Evolutionary conservation across 2,888 invertebrate species (phyloP).

Genomic region (Lepidocyrtinus sp.): DNA sequence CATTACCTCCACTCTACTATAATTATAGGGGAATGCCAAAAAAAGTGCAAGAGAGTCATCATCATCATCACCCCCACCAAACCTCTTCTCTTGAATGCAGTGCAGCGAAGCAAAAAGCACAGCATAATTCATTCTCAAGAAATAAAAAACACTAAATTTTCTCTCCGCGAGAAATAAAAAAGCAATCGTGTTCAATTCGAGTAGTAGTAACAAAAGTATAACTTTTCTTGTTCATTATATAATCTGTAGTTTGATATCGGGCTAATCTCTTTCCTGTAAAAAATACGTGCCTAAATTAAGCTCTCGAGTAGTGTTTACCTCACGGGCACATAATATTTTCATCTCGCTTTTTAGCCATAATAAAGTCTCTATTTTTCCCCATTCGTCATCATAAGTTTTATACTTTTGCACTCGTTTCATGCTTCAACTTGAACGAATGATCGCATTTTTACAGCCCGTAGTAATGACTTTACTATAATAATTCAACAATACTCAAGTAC

Average conservation of each 20-base stretch:
- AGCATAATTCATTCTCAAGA: not conserved
- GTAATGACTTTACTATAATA: constrained; percentile 22
- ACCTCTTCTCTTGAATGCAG: not conserved
- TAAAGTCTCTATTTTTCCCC: constrained; percentile 10
- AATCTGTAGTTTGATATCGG: not conserved
- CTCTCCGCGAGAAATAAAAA: not conserved
- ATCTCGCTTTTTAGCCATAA: not conserved
- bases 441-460: not conserved
- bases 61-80: not conserved
- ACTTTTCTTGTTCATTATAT: not conserved
- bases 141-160: not conserved
- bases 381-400: not conserved
- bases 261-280: constrained; percentile 6
- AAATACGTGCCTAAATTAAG: not conserved
- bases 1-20: constrained; percentile 1
- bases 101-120: constrained; percentile 28
- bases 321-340: not conserved
- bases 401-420: constrained; percentile 4
- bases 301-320: not conserved
- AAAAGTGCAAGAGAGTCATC: constrained; percentile 10
- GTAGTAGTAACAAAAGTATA: no score
- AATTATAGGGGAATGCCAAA: constrained; percentile 53
- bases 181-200: not conserved
- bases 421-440: not conserved
- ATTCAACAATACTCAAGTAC: constrained; percentile 36